A percentile compares a stretch with the other conserved stretches of the same genome.
Conservation (phyloP, 2,888 invertebrate genomes). For the Salpingus planirostris region DNA sequence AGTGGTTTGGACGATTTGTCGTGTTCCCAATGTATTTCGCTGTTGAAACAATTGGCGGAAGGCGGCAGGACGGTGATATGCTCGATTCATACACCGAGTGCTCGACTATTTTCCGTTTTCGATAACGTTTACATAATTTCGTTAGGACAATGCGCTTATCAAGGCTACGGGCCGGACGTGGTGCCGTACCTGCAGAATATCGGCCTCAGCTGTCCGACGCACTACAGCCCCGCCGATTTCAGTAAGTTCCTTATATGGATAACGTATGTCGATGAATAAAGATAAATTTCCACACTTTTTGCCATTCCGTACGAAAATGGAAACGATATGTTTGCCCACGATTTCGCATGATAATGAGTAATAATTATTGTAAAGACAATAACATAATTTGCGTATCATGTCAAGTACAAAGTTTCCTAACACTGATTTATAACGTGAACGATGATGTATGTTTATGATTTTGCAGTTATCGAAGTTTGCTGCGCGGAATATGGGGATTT, state of each 20-base stretch:
- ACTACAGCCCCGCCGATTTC: slow-evolving; percentile 95
- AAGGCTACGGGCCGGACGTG: slow-evolving; percentile 68
- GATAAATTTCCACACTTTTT: no score
- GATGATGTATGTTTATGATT: no score
- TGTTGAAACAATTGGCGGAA: slow-evolving; percentile 75
- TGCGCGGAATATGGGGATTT: slow-evolving; percentile 71
- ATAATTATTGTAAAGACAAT: no score
- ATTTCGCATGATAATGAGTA: no score
- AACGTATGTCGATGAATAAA: no score
- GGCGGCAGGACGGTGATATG: slow-evolving; percentile 88
- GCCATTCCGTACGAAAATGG: no score
- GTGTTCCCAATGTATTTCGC: slow-evolving; percentile 76
- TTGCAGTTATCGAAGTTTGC: slow-evolving; percentile 70
- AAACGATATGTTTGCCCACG: no score
- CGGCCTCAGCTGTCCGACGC: slow-evolving; percentile 76
- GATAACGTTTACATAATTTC: slow-evolving; percentile 86
- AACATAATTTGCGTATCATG: no score
- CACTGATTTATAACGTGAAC: no score
- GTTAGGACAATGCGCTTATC: slow-evolving; percentile 82
- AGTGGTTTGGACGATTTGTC: slow-evolving; percentile 89
- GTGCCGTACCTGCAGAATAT: slow-evolving; percentile 73
- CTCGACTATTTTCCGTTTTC: slow-evolving; percentile 82
- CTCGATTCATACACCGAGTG: slow-evolving; percentile 94
- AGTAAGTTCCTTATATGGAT: slow-evolving; percentile 61
- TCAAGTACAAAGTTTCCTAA: no score